These are phyloP conservation scores for Lepidocyrtoides sp. DNA, from an alignment of 2,888 invertebrate species.

Conservation along the genomic window DNA sequence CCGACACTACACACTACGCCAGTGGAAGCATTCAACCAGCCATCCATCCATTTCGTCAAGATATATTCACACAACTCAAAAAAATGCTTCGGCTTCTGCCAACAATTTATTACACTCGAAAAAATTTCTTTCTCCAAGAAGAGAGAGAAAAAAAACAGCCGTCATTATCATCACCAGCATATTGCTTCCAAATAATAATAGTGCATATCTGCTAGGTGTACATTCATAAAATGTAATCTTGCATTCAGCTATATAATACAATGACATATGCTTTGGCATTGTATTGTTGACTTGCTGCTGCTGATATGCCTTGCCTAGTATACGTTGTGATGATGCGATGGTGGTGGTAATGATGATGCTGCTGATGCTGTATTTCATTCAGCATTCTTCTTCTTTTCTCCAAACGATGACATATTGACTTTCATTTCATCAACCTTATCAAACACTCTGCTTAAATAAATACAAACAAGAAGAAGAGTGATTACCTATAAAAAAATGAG, in stretches of 20 bases:
- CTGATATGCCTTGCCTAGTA: constrained; percentile 16
- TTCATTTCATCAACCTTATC: constrained; percentile 73
- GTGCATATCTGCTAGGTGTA: constrained; percentile 38
- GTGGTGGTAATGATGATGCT: no score
- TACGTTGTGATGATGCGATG: constrained; percentile 20
- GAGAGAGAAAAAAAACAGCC: constrained; percentile 63
- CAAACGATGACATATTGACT: constrained; percentile 72
- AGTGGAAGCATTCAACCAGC: constrained; percentile 24
- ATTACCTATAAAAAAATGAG: constrained; percentile 9
- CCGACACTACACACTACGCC: constrained; percentile 11
- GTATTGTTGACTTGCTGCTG: constrained; percentile 63
- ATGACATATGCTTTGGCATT: constrained; percentile 75
- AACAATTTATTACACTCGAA: constrained; percentile 85
- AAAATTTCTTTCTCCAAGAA: constrained; percentile 81
- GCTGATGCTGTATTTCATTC: no score
- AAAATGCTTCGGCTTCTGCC: constrained; percentile 80
- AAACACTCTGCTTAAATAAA: constrained; percentile 38
- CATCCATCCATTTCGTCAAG: constrained; percentile 77
- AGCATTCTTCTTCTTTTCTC: constrained; percentile 46
- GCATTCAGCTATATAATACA: constrained; percentile 44
- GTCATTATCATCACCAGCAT: constrained; percentile 73
- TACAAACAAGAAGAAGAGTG: constrained; percentile 58
- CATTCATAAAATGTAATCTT: constrained; percentile 50
- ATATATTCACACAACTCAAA: constrained; percentile 67
- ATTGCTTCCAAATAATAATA: constrained; percentile 64